Evolutionary conservation across 2,113 vertebrate species (phyloP).

Genomic region (Uropsilus gracilis): DNA sequence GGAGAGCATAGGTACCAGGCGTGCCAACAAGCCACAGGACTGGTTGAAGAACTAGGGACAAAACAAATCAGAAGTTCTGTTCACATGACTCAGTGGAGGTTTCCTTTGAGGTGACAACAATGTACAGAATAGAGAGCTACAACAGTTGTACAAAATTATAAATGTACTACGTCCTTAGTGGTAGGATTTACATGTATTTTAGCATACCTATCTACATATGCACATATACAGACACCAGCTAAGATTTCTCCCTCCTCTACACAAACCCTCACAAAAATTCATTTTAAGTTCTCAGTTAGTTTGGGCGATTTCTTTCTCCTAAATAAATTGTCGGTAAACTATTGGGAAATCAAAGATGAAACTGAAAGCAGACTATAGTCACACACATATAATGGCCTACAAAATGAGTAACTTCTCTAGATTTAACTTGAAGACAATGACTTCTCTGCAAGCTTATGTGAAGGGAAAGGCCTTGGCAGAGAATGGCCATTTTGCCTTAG

Average conservation of each 20-base stretch:
- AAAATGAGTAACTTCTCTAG: background rate
- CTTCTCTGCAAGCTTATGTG: background rate
- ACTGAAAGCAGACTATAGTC: background rate
- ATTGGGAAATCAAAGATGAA: background rate
- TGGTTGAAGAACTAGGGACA: conserved; percentile 86
- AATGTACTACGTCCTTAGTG: background rate
- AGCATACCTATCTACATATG: background rate
- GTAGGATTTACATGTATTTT: background rate
- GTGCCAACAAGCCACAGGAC: conserved; percentile 89
- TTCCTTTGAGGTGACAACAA: background rate
- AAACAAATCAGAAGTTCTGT: background rate
- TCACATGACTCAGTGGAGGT: background rate
- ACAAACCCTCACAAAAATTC: background rate
- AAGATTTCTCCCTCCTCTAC: background rate
- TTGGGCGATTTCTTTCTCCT: background rate
- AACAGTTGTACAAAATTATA: background rate
- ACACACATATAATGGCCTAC: background rate
- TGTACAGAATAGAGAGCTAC: background rate
- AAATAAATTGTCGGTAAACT: conserved; percentile 7
- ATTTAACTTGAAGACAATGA: background rate
- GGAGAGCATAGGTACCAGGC: conserved; percentile 91
- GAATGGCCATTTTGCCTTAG: background rate
- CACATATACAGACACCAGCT: background rate
- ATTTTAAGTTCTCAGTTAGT: conserved; percentile 30
- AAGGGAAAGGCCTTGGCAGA: background rate